phyloP scores from a whole-genome alignment of 1,140 invertebrate species.

The Heliothis subflexa region DNA sequence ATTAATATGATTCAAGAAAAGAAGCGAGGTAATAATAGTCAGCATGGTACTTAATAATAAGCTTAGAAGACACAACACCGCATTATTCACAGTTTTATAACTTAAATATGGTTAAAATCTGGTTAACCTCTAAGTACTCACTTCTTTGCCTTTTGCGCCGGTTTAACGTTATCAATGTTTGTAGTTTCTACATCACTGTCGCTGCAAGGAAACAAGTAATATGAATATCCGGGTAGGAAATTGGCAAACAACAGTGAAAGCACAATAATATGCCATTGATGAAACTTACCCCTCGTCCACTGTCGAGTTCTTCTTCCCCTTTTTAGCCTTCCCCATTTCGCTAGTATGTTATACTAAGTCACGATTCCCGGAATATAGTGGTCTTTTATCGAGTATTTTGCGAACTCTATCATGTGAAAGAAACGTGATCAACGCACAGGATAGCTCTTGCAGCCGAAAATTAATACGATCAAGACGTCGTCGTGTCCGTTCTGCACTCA shows the following conservation, averaged over 20 bases:
- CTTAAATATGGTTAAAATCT: slow-evolving; percentile 58
- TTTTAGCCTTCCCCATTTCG: slow-evolving; percentile 90
- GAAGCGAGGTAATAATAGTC: not conserved
- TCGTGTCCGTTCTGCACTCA: slow-evolving; percentile 66
- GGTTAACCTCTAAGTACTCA: slow-evolving; percentile 74
- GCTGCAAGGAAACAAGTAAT: slow-evolving; percentile 75
- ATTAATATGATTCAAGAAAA: no score
- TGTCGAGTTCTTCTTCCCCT: slow-evolving; percentile 88
- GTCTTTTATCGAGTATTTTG: slow-evolving; percentile 73
- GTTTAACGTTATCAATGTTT: slow-evolving; percentile 80
- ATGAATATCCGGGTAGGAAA: slow-evolving; percentile 45
- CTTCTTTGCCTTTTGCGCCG: slow-evolving; percentile 82
- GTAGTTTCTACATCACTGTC: slow-evolving; percentile 87
- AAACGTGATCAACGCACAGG: slow-evolving; percentile 79
- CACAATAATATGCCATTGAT: slow-evolving; percentile 63
- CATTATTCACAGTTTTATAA: slow-evolving; percentile 29
- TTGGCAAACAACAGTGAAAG: slow-evolving; percentile 61
- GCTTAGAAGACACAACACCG: not conserved
- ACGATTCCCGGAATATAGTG: slow-evolving; percentile 73
- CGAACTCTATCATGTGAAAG: slow-evolving; percentile 85
- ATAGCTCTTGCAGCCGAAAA: slow-evolving; percentile 71
- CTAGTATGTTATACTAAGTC: slow-evolving; percentile 72
- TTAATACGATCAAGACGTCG: slow-evolving; percentile 63
- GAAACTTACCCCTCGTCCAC: slow-evolving; percentile 88
- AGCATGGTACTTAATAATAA: not conserved